These are phyloP conservation scores for Monopterus albus DNA, from an alignment of 2,113 vertebrate species.

Conservation along the genomic window DNA sequence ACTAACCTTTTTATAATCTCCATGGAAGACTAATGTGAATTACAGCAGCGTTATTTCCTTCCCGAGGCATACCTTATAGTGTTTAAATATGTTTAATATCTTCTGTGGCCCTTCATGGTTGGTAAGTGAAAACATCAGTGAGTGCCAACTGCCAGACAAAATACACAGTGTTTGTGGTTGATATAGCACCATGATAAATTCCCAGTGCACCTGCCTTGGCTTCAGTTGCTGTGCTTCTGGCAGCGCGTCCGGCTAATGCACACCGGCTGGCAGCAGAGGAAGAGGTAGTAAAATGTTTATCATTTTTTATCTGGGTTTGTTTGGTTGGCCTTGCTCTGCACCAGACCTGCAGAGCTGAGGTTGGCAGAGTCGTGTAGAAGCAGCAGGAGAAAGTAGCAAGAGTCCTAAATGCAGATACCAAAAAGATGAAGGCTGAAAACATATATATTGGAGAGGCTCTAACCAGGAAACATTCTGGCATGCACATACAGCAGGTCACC, in stretches of 20 bases:
- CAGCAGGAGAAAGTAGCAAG: no score
- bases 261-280: not conserved
- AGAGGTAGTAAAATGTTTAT: not conserved
- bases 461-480: no score
- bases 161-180: constrained; percentile 2
- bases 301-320: constrained; percentile 7
- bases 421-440: no score
- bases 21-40: not conserved
- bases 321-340: constrained; percentile 8
- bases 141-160: not conserved
- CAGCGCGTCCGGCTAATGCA: not conserved
- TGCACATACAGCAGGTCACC: no score
- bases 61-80: no score
- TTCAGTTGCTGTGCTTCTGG: not conserved
- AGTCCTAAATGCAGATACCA: no score
- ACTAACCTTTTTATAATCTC: not conserved
- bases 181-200: not conserved
- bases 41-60: not conserved
- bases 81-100: not conserved
- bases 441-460: no score
- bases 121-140: not conserved
- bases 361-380: no score
- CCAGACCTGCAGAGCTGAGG: not conserved
- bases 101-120: not conserved
- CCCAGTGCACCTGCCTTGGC: not conserved